phyloP scores from a whole-genome alignment of 2,113 vertebrate species.

The Carassius gibelio region DNA sequence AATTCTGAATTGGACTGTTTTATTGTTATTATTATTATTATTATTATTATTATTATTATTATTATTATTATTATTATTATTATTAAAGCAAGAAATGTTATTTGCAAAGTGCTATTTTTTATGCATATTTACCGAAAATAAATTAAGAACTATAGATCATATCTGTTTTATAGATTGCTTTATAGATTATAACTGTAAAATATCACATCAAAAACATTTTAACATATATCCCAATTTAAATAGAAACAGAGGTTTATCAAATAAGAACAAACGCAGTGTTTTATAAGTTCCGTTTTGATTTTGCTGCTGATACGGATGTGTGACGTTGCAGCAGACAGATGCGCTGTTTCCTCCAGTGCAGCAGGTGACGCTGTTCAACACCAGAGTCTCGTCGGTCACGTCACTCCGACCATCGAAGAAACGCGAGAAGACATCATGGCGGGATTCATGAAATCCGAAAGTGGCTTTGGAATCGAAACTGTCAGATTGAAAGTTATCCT shows the following conservation, averaged over 20 bases:
- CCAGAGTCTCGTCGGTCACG: not conserved
- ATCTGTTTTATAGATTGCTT: no score
- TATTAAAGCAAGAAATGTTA: not conserved
- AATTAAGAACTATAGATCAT: not conserved
- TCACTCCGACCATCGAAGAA: conserved; percentile 33
- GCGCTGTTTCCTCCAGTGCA: not conserved
- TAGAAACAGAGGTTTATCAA: not conserved
- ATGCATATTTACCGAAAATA: no score
- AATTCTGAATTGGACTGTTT: not conserved
- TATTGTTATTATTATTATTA: not conserved
- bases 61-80: no score
- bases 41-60: not conserved
- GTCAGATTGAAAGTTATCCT: conserved; percentile 23
- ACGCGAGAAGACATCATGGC: conserved; percentile 74
- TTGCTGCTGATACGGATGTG: not conserved
- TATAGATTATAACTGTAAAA: not conserved
- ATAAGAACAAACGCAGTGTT: not conserved
- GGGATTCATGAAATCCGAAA: conserved; percentile 84
- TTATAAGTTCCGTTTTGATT: not conserved
- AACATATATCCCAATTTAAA: not conserved
- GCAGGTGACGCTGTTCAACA: conserved; percentile 24
- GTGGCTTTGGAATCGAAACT: not conserved
- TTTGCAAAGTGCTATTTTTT: no score
- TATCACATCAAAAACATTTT: not conserved
- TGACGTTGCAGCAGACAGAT: not conserved